Evolutionary conservation across 2,888 invertebrate genomes (phyloP).

Genomic region (Pseudococcus viburni): DNA sequence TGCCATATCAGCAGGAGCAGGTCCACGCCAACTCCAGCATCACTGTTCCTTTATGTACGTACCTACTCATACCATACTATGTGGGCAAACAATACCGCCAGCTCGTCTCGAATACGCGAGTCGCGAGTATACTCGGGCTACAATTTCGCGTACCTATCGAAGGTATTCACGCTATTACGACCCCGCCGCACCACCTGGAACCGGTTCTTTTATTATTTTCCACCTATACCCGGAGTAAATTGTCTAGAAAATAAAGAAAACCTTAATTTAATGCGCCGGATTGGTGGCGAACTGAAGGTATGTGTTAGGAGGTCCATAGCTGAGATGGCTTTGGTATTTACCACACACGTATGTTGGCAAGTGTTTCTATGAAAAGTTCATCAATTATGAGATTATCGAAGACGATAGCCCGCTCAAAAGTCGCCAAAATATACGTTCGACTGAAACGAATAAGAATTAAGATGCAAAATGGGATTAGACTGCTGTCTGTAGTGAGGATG

Average conservation of each 20-base stretch:
- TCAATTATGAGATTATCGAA: not conserved
- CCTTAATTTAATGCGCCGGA: not conserved
- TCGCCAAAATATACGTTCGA: not conserved
- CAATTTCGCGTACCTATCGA: constrained; percentile 3
- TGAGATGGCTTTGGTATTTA: not conserved
- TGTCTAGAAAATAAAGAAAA: constrained; percentile 14
- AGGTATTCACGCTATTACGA: constrained; percentile 2
- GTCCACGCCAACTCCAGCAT: not conserved
- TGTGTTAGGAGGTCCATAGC: not conserved
- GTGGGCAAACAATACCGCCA: constrained; percentile 14
- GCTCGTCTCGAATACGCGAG: not conserved
- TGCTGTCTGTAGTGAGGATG: not conserved
- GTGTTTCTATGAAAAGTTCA: not conserved
- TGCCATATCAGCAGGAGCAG: not conserved
- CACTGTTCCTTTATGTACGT: not conserved
- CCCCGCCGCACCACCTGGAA: not conserved
- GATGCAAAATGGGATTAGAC: too few species aligned
- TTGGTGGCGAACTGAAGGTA: not conserved
- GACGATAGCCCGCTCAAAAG: not conserved
- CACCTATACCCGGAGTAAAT: not conserved
- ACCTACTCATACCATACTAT: constrained; percentile 2
- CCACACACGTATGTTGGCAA: not conserved
- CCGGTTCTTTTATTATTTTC: constrained; percentile 14
- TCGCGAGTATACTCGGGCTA: not conserved
- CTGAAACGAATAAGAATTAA: not conserved